Percentiles rank a stretch among this genome's conserved stretches.
phyloP scores from a whole-genome alignment of 1,140 invertebrate genomes.

The Papilio aristodemus region DNA sequence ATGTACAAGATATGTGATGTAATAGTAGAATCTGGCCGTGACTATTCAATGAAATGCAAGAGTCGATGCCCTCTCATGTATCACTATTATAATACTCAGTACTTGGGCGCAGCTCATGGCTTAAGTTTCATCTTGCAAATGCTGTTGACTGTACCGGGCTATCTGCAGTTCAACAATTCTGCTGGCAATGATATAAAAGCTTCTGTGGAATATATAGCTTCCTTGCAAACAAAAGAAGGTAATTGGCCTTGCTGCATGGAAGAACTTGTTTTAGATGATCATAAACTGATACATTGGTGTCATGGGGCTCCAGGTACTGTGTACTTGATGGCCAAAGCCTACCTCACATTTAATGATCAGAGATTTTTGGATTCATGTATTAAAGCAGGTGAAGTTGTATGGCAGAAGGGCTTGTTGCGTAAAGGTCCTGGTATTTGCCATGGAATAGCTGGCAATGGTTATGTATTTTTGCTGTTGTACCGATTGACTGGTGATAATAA shows the following conservation, averaged over 20 bases:
- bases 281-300: slow-evolving; percentile 93
- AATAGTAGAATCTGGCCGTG: slow-evolving; percentile 86
- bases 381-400: slow-evolving; percentile 87
- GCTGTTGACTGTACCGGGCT: slow-evolving; percentile 84
- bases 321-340: slow-evolving; percentile 91
- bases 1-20: slow-evolving; percentile 84
- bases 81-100: slow-evolving; percentile 91
- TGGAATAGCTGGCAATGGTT: slow-evolving; percentile 92
- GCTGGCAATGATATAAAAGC: slow-evolving; percentile 80
- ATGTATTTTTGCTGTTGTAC: slow-evolving; percentile 90
- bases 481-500: slow-evolving; percentile 86
- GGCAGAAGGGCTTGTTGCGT: slow-evolving; percentile 88
- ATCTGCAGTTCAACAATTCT: slow-evolving; percentile 80
- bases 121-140: slow-evolving; percentile 85
- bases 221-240: slow-evolving; percentile 84
- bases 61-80: slow-evolving; percentile 90
- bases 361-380: slow-evolving; percentile 87
- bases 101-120: slow-evolving; percentile 91
- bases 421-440: slow-evolving; percentile 94
- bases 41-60: slow-evolving; percentile 82
- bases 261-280: slow-evolving; percentile 81
- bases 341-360: slow-evolving; percentile 86
- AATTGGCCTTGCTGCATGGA: slow-evolving; percentile 91
- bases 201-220: slow-evolving; percentile 84
- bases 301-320: slow-evolving; percentile 91